These are phyloP conservation scores for Manis pentadactyla DNA, from an alignment of 2,797 vertebrate species.

Conservation along the genomic window DNA sequence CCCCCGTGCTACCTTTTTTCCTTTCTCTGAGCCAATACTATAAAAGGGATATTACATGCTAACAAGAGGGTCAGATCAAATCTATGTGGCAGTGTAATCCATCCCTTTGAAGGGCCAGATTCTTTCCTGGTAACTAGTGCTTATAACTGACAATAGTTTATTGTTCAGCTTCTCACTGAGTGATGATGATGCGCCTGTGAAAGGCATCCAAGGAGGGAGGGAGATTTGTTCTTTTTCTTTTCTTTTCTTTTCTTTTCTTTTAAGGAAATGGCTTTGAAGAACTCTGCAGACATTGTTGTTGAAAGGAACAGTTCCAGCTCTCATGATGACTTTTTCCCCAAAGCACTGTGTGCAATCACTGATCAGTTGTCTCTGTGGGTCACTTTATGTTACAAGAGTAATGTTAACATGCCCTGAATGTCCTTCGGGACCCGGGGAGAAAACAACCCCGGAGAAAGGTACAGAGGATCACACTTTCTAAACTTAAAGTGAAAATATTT, in stretches of 20 bases:
- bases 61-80: constrained; percentile 35
- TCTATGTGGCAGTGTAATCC: not conserved
- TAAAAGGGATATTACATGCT: constrained; percentile 41
- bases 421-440: constrained; percentile 26
- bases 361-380: constrained; percentile 48
- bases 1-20: rapidly evolving
- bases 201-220: not conserved
- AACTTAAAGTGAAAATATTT: constrained; percentile 3
- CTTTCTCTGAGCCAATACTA: not conserved
- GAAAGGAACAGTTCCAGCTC: constrained; percentile 49
- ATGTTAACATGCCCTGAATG: constrained; percentile 41
- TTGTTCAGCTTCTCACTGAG: constrained; percentile 31
- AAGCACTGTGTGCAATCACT: not conserved
- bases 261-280: constrained; percentile 51
- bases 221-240: too few species aligned
- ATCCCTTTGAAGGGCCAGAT: not conserved
- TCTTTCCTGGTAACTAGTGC: constrained; percentile 3
- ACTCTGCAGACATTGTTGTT: not conserved
- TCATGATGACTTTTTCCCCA: constrained; percentile 17
- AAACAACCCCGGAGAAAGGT: not conserved
- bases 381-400: constrained; percentile 69
- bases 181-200: not conserved
- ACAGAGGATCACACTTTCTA: not conserved
- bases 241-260: not conserved
- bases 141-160: not conserved